Evolutionary conservation across 1,140 invertebrate genomes (phyloP).

Genomic region (Campoletis sonorensis): DNA sequence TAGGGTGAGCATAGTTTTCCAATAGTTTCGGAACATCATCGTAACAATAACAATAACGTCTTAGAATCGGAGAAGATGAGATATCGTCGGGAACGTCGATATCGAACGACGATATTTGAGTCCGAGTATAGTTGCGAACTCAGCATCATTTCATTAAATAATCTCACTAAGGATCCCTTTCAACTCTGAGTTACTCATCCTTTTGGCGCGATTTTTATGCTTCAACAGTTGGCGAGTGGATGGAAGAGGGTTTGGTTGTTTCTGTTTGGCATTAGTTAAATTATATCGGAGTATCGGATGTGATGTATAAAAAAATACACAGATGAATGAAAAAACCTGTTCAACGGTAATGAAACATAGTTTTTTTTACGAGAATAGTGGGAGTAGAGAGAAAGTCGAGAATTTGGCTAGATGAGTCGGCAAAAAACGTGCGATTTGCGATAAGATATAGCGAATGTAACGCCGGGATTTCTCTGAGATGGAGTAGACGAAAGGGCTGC

Average conservation of each 20-base stretch:
- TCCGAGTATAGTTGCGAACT: background rate
- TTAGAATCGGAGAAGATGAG: too few relatives aligned
- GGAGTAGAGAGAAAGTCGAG: background rate
- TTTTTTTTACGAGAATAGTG: background rate
- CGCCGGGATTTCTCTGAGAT: conserved; percentile 2
- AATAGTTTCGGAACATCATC: too few relatives aligned
- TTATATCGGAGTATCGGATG: background rate
- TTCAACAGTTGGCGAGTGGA: background rate
- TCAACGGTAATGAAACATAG: background rate
- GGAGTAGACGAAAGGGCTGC: background rate
- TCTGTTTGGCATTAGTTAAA: background rate
- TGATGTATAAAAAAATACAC: background rate
- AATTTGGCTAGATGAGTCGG: background rate
- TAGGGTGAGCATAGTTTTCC: too few relatives aligned
- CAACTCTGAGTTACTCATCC: background rate
- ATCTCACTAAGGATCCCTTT: background rate
- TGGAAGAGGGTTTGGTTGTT: background rate
- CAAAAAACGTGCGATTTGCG: background rate
- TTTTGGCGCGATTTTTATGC: background rate
- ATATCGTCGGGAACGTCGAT: background rate
- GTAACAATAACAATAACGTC: too few relatives aligned
- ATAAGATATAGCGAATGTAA: conserved; percentile 10
- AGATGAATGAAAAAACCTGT: background rate
- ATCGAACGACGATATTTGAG: background rate
- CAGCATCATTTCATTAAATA: conserved; percentile 30